phyloP scores from a whole-genome alignment of 2,888 invertebrate species.

The Trisateles emortualis region DNA sequence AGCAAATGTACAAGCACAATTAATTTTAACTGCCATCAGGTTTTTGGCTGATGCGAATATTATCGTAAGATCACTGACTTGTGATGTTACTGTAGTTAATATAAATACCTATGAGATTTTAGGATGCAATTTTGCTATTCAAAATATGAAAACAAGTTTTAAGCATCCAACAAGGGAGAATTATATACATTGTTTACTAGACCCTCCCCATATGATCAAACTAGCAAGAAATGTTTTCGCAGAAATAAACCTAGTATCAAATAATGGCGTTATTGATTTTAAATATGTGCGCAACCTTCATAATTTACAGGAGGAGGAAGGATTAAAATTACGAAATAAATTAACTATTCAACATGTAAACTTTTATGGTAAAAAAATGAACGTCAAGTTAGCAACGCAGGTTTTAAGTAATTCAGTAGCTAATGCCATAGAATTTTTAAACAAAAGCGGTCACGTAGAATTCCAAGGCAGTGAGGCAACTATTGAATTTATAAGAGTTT shows the following conservation, averaged over 20 bases:
- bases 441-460: slow-evolving; percentile 4
- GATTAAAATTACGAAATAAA: slow-evolving; percentile 24
- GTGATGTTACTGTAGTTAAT: neutral
- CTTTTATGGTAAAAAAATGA: slow-evolving; percentile 28
- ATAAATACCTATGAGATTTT: neutral
- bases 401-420: slow-evolving; percentile 30
- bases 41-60: neutral
- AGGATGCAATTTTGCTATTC: neutral
- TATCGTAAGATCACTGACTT: neutral
- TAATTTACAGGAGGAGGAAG: slow-evolving; percentile 27
- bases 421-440: slow-evolving; percentile 28
- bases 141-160: neutral
- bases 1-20: neutral
- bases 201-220: neutral
- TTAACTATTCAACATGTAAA: slow-evolving; percentile 17
- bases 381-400: slow-evolving; percentile 25
- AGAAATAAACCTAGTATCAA: neutral
- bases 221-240: neutral
- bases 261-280: neutral
- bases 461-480: slow-evolving; percentile 26
- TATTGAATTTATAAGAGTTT: slow-evolving; percentile 21
- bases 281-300: neutral
- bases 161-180: neutral
- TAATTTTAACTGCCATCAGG: neutral
- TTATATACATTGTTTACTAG: neutral